Conservation (phyloP, 2,888 invertebrate genomes). For the Torymus texanus region DNA sequence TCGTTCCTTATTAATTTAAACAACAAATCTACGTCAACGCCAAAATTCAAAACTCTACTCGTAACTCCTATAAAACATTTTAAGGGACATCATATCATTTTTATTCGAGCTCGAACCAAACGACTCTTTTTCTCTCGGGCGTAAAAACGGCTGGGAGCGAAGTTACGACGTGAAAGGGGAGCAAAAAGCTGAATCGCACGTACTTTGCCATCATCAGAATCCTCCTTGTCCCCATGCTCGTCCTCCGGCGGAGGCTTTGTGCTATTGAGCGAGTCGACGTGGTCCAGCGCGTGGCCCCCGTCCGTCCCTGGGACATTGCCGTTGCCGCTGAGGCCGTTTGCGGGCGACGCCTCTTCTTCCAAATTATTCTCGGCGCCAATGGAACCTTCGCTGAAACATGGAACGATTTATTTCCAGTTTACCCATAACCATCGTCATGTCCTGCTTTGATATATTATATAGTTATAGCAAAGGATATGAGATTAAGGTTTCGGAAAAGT, state of each 20-base stretch:
- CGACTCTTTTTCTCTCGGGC: too few relatives aligned
- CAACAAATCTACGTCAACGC: too few relatives aligned
- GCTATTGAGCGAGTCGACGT: conserved; percentile 61
- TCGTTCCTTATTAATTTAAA: too few relatives aligned
- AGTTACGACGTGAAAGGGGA: too few relatives aligned
- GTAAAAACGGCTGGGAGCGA: too few relatives aligned
- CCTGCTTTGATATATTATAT: too few relatives aligned
- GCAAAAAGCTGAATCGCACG: background rate
- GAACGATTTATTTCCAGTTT: conserved; percentile 43
- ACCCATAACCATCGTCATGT: background rate
- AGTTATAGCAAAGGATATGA: too few relatives aligned
- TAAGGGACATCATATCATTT: too few relatives aligned
- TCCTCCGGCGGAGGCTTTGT: conserved; percentile 53
- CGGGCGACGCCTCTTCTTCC: conserved; percentile 66
- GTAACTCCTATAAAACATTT: too few relatives aligned
- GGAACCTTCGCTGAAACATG: conserved; percentile 70
- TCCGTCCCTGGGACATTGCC: conserved; percentile 59
- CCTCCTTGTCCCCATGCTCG: conserved; percentile 60
- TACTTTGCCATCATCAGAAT: conserved; percentile 58
- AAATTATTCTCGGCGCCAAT: conserved; percentile 66
- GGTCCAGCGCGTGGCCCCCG: conserved; percentile 60
- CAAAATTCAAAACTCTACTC: too few relatives aligned
- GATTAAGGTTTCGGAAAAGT: too few relatives aligned
- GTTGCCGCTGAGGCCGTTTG: conserved; percentile 55
- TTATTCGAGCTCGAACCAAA: too few relatives aligned